Base-by-base conservation (phyloP, 2,888 invertebrate species). In the Petrolisthes manimaculis region DNA sequence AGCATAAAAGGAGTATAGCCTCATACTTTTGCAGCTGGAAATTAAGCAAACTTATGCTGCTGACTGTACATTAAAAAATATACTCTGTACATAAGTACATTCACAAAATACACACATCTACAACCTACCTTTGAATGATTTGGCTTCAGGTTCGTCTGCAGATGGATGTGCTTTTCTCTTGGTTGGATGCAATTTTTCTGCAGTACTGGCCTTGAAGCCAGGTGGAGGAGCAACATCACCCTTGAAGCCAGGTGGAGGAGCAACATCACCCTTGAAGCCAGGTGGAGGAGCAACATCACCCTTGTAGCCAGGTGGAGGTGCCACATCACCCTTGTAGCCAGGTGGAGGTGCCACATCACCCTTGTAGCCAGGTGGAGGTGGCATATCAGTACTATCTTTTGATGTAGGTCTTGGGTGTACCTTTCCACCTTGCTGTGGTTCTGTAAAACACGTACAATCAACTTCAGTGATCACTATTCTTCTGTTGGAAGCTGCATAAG, bases 111-210 rank as follows among this genome's bases (percentile, higher is more conserved):
- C 37, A 79, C 14, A 79, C 37, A 79, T 53, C 21, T 54, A 79
- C n/a, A 79, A 80, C 56, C 55, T 82, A 80, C 86, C 77, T 84
- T 90, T 90, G 14, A 78, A 18, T 87, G 85, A 91, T 54, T 90
- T 91, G 55, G 71, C 84, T 21, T 84, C 82, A 4, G 86, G 18
- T 55, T 90, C 83, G 84, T 83, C 84, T 75, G 82, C 83, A 71
- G 83, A 24, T 12, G 67, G 54, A 54, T 87, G 54, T 55, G 78
- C 83, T 71, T 37, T 67, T 80, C 86, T 81, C 75, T 81, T 81
- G 18, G 71, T 67, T 3, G 51, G 69, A 24, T 51, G 37, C 4
- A 78, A 67, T 83, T 61, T 61, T 24, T 86, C 85, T 37, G 83
- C 53, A 56, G 81, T 71, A 3, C 79, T 71, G 24, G 78, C 55